Evolutionary conservation across 2,113 vertebrate species (phyloP).

Genomic region (Dermatemys mawii): DNA sequence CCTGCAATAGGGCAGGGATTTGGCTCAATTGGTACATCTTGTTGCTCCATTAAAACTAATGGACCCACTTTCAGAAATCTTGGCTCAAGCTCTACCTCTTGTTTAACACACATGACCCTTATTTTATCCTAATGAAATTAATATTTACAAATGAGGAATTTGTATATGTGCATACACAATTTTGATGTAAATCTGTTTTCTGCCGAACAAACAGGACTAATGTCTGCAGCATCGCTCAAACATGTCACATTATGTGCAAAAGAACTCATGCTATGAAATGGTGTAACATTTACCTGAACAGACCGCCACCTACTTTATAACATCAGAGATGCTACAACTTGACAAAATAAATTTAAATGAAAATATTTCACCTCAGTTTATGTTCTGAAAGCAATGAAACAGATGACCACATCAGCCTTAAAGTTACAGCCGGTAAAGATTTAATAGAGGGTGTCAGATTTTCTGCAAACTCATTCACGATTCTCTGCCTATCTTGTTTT

Average conservation of each 20-base stretch:
- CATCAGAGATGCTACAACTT: neutral
- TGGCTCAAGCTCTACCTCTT: neutral
- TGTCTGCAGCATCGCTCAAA: neutral
- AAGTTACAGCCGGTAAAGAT: neutral
- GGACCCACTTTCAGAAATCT: neutral
- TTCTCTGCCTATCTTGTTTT: neutral
- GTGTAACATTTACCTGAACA: neutral
- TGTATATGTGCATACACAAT: neutral
- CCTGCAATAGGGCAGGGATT: neutral
- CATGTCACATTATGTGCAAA: neutral
- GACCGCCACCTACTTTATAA: neutral
- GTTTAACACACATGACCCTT: neutral
- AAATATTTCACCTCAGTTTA: neutral
- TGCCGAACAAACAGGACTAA: neutral
- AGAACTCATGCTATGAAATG: neutral
- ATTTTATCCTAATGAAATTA: neutral
- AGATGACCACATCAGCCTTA: neutral
- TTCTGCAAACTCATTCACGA: neutral
- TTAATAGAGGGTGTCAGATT: accelerated
- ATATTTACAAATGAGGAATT: neutral
- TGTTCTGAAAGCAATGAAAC: neutral
- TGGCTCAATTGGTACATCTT: neutral
- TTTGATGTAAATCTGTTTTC: neutral
- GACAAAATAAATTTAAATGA: neutral
- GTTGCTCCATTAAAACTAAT: neutral